Base-by-base conservation (phyloP, 2,888 invertebrate genomes). In the Drosophila nr. fundita region DNA sequence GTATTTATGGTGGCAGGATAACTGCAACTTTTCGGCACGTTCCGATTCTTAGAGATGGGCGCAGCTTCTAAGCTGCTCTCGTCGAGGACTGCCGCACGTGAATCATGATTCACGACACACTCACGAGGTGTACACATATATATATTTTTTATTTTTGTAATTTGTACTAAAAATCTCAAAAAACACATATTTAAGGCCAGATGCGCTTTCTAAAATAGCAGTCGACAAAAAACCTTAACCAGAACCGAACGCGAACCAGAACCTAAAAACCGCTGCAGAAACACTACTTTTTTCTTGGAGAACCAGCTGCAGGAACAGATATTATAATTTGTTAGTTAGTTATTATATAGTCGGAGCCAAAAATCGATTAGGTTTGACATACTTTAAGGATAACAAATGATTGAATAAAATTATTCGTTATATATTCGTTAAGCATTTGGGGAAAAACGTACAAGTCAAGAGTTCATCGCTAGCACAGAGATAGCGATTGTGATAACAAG, bases 1-100 rank as follows among this genome's bases (percentile, higher is more conserved):
- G 73, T 76, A 76, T 80, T 65, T 80, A 77, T 80, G 67, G 50
- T 74, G 74, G 60, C 60, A 69, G 24, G 27, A 27, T 27, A 45
- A 61, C 60, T 63, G 55, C 62, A 71, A 77, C 59, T 59, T 77
- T 70, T 38, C 24, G 40, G 18, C 61, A 59, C 53, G 34, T 32
- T 18, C 24, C 27, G 2, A 11, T 13, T 27, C 27, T 24, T 49
- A 57, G 67, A 57, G 67, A 67, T 73, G 72, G 6, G 5, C 15
- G 11, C 29, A 21, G 13, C 21, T 13, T 13, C 21, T 8, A 15
- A 45, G 45, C 21, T 4, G 15, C 24, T 15, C 8, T 7, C 21
- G 4, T 21, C 45, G 13, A 45, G 45, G 7, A 21, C 21, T 13
- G 21, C 13, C 13, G 21, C 21, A 21, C 13, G 13, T 21, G 21